phyloP scores from a whole-genome alignment of 2,797 vertebrate genomes.

The Perodicticus potto region DNA sequence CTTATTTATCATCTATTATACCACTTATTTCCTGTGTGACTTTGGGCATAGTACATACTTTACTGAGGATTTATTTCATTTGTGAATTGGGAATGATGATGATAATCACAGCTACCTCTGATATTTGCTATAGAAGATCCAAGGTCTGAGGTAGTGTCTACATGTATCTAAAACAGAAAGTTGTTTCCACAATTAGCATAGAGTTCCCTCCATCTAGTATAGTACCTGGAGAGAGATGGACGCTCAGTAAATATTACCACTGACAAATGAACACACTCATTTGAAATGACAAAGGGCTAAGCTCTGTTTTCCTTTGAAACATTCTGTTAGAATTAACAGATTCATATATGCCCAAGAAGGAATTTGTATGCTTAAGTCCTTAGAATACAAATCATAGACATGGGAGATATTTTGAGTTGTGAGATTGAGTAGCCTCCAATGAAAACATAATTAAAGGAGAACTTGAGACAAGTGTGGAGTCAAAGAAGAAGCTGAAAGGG shows the following conservation, averaged over 20 bases:
- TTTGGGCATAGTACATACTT: fast-evolving
- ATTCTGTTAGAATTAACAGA: neutral
- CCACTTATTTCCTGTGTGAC: neutral
- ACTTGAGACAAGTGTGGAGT: neutral
- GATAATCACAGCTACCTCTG: neutral
- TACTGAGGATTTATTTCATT: neutral
- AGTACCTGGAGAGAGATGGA: neutral
- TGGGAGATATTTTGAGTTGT: neutral
- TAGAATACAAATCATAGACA: neutral
- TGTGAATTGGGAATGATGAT: no score
- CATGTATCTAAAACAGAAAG: neutral
- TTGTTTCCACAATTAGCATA: neutral
- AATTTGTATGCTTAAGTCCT: neutral
- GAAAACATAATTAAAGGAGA: neutral
- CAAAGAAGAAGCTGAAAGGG: neutral
- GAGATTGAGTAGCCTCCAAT: no score
- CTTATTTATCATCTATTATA: neutral
- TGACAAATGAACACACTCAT: neutral
- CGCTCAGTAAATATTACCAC: neutral
- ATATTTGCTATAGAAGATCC: neutral
- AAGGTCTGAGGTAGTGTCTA: neutral
- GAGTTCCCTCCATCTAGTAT: neutral
- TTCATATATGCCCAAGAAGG: neutral
- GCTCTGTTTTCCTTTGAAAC: neutral
- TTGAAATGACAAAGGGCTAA: neutral